Conservation (phyloP, 2,113 vertebrate genomes). For the Butorides virescens region DNA sequence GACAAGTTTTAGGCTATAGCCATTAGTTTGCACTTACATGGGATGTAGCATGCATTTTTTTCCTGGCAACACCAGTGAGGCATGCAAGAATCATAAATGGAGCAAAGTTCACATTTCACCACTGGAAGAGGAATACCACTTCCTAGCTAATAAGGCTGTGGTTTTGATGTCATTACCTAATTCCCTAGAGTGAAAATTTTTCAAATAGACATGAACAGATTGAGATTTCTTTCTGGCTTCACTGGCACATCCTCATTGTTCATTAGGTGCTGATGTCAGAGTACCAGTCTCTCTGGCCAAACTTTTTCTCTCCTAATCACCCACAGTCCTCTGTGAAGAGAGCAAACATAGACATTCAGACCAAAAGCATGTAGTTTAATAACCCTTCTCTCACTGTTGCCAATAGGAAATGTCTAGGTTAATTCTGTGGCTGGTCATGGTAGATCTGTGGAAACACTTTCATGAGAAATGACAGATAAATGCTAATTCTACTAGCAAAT, state of each 20-base stretch:
- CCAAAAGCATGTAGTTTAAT: neutral
- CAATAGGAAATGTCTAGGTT: neutral
- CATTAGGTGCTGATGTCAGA: neutral
- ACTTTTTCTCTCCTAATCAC: neutral
- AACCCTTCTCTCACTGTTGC: neutral
- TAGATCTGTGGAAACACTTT: neutral
- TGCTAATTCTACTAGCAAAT: neutral
- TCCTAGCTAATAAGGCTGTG: neutral
- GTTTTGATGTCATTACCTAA: neutral
- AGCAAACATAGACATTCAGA: neutral
- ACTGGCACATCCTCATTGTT: neutral
- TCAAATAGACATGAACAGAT: neutral
- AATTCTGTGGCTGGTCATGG: neutral
- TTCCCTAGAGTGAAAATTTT: neutral
- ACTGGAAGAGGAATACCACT: neutral
- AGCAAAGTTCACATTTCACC: neutral
- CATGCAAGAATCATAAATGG: neutral
- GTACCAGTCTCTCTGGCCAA: neutral
- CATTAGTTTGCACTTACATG: neutral
- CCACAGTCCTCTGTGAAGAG: neutral
- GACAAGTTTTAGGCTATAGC: neutral
- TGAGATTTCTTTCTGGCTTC: neutral
- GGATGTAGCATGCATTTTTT: constrained; percentile 20
- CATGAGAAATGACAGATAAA: neutral
- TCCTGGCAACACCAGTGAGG: neutral